Conservation (phyloP, 2,797 vertebrate genomes). For the Bradypodion ventrale region DNA sequence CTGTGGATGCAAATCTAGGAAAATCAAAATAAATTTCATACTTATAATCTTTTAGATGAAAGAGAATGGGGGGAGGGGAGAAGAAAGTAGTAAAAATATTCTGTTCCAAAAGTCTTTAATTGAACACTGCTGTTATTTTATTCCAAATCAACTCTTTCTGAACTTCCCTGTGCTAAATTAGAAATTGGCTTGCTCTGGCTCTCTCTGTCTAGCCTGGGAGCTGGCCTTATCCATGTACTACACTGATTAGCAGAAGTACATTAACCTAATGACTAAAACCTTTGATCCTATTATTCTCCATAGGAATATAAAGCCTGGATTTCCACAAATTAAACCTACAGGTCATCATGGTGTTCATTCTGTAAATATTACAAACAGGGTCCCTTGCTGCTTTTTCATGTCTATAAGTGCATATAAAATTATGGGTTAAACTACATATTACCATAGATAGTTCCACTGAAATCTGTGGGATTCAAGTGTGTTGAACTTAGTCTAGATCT, state of each 20-base stretch:
- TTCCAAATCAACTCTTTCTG: background rate
- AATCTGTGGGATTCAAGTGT: too few species aligned
- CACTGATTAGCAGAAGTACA: background rate
- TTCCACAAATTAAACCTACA: background rate
- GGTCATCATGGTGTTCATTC: too few species aligned
- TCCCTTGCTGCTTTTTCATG: too few species aligned
- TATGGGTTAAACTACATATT: background rate
- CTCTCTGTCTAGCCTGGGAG: background rate
- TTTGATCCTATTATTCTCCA: background rate
- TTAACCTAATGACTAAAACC: background rate
- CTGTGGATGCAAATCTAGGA: too few species aligned
- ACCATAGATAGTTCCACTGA: background rate
- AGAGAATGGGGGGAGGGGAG: too few species aligned
- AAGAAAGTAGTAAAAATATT: too few species aligned
- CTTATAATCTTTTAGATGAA: too few species aligned
- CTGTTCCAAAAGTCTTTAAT: too few species aligned
- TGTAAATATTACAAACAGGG: too few species aligned
- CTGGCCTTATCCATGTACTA: background rate
- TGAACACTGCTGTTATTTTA: too few species aligned
- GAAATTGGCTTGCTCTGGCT: background rate
- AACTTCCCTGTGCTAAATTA: background rate
- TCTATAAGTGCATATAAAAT: background rate
- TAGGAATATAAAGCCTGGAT: background rate
- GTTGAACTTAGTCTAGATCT: background rate
- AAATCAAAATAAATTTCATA: too few species aligned